Conservation (phyloP, 2,113 vertebrate genomes). For the Salvelinus sp. region DNA sequence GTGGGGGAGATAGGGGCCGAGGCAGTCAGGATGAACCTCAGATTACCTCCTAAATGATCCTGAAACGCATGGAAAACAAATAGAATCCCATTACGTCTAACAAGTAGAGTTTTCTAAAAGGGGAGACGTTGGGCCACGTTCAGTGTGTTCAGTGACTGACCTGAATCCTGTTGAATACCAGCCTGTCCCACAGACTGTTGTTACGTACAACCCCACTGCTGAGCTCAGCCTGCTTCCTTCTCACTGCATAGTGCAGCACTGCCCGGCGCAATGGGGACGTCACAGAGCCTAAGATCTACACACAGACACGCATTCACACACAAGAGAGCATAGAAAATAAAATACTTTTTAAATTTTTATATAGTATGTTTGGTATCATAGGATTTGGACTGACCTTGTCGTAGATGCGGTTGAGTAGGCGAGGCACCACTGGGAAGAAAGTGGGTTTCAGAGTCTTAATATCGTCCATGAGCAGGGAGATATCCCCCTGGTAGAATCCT, state of each 20-base stretch:
- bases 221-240: constrained; percentile 77
- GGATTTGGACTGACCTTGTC: constrained; percentile 69
- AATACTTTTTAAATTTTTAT: too few relatives aligned
- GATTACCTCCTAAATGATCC: constrained; percentile 75
- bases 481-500: constrained; percentile 79
- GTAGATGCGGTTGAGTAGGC: constrained; percentile 78
- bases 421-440: constrained; percentile 78
- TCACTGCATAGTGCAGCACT: constrained; percentile 74
- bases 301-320: background rate
- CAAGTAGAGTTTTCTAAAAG: background rate
- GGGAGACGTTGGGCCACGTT: background rate
- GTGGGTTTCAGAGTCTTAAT: constrained; percentile 79
- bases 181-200: constrained; percentile 78
- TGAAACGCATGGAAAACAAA: constrained; percentile 20
- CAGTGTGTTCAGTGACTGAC: constrained; percentile 40
- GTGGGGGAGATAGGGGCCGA: constrained; percentile 78
- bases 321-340: background rate
- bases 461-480: constrained; percentile 79
- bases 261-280: constrained; percentile 68
- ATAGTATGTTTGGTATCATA: constrained; percentile 62
- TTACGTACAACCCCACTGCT: constrained; percentile 74
- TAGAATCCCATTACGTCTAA: background rate
- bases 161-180: constrained; percentile 79
- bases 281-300: constrained; percentile 72
- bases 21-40: constrained; percentile 75